These are phyloP conservation scores for Tragopan temminckii DNA, from an alignment of 2,797 vertebrate species.

Conservation along the genomic window DNA sequence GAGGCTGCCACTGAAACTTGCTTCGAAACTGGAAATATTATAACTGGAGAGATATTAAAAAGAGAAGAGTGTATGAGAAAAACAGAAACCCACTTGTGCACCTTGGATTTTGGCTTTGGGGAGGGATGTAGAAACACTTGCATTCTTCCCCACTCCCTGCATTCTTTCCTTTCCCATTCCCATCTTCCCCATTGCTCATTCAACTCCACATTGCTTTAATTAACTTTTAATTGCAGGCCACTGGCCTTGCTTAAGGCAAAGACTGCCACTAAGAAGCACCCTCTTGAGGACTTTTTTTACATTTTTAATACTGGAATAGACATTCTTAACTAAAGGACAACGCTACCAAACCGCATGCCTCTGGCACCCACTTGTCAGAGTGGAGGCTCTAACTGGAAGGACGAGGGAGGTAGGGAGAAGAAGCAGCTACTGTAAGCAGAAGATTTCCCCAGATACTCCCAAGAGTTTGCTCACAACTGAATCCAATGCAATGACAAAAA, in stretches of 20 bases:
- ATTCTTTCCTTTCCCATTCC: constrained; percentile 24
- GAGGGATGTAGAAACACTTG: constrained; percentile 30
- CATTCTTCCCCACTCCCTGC: constrained; percentile 22
- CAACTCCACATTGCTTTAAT: constrained; percentile 72
- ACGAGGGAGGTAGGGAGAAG: constrained; percentile 54
- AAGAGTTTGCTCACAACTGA: constrained; percentile 41
- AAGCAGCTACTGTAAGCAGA: constrained; percentile 52
- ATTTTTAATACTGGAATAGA: constrained; percentile 69
- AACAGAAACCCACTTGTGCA: constrained; percentile 38
- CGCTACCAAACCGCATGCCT: constrained; percentile 33
- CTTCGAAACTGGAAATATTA: constrained; percentile 86
- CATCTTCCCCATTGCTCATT: constrained; percentile 49
- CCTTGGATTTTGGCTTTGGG: constrained; percentile 61
- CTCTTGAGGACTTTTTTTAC: constrained; percentile 53
- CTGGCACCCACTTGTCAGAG: constrained; percentile 64
- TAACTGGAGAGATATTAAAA: constrained; percentile 77
- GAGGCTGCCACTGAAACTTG: constrained; percentile 83
- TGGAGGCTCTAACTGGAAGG: constrained; percentile 70
- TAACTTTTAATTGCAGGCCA: constrained; percentile 17
- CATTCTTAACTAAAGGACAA: constrained; percentile 32
- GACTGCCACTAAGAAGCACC: constrained; percentile 36
- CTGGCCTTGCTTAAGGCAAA: constrained; percentile 47
- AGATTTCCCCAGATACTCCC: constrained; percentile 24
- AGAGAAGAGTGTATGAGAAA: constrained; percentile 29
- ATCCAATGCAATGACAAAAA: constrained; percentile 31